phyloP scores from a whole-genome alignment of 2,888 invertebrate species.

The Cryptocephalus primarius region DNA sequence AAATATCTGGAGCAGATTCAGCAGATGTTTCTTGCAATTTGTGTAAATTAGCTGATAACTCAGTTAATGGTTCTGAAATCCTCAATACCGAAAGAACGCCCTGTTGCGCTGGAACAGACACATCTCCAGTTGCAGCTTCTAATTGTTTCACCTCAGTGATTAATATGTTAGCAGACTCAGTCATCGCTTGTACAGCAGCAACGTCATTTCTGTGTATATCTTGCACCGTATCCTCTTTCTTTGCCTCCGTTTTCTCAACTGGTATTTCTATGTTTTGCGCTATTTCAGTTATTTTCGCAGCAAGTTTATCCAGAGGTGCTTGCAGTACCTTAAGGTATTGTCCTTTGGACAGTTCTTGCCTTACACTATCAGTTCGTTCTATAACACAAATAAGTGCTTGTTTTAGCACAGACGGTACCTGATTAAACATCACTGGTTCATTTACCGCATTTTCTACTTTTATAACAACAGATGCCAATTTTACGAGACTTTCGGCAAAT shows the following conservation, averaged over 20 bases:
- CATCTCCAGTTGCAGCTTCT: background rate
- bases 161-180: background rate
- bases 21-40: slow-evolving; percentile 1
- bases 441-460: slow-evolving; percentile 1
- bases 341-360: background rate
- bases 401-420: slow-evolving; percentile 3
- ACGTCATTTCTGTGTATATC: slow-evolving; percentile 5
- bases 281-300: slow-evolving; percentile 1
- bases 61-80: slow-evolving; percentile 5
- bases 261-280: background rate
- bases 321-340: background rate
- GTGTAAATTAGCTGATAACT: slow-evolving; percentile 6
- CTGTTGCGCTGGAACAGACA: slow-evolving; percentile 6
- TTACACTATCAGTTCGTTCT: background rate
- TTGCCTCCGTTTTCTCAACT: background rate
- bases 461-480: slow-evolving; percentile 4
- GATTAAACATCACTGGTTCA: slow-evolving; percentile 3
- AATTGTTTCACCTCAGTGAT: slow-evolving; percentile 1
- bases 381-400: background rate
- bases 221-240: background rate
- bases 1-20: background rate
- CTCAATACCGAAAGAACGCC: slow-evolving; percentile 11
- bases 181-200: background rate
- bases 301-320: background rate
- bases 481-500: slow-evolving; percentile 4